Percentiles rank a stretch among this genome's conserved stretches.
Evolutionary conservation across 2,113 vertebrate genomes (phyloP).

Genomic region (Vulpes vulpes): DNA sequence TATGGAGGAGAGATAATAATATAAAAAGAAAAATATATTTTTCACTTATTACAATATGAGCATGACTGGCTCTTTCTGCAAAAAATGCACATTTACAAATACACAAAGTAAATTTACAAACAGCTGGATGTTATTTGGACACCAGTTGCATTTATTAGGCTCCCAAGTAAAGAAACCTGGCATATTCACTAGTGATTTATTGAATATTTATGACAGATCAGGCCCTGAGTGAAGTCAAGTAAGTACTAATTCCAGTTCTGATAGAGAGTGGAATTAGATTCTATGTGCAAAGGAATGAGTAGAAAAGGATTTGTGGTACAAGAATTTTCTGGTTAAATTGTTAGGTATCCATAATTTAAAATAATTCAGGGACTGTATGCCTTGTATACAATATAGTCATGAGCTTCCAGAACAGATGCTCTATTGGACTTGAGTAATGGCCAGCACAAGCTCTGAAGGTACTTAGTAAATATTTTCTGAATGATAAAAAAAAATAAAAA

Average conservation of each 20-base stretch:
- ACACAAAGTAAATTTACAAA: not conserved
- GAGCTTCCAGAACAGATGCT: not conserved
- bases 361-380: not conserved
- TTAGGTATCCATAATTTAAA: not conserved
- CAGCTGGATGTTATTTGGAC: not conserved
- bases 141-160: not conserved
- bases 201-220: not conserved
- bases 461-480: not conserved
- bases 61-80: not conserved
- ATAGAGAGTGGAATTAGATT: not conserved
- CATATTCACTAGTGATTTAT: not conserved
- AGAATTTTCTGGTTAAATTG: not conserved
- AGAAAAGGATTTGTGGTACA: not conserved
- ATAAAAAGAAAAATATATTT: not conserved
- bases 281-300: not conserved
- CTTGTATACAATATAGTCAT: accelerated
- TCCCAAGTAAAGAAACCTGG: not conserved
- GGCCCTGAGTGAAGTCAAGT: not conserved
- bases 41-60: not conserved
- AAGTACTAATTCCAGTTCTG: not conserved
- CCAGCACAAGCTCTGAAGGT: not conserved
- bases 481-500: not conserved
- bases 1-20: not conserved
- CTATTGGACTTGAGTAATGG: not conserved
- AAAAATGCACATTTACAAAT: not conserved